Percentiles rank a stretch among this genome's conserved stretches.
Evolutionary conservation across 2,797 vertebrate species (phyloP).

Genomic region (Molothrus ater): DNA sequence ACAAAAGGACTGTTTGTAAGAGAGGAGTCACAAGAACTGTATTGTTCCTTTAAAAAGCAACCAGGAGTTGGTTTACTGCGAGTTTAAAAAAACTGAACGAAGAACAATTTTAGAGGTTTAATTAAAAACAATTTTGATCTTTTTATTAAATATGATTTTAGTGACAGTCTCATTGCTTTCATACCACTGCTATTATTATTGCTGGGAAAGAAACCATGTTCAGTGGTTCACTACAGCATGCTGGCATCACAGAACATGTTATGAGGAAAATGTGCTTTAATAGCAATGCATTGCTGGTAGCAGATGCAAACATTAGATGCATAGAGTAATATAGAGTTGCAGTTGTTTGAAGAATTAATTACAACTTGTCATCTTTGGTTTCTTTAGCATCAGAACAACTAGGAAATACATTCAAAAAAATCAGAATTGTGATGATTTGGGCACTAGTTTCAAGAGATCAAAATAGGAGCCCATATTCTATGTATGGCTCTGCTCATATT

Average conservation of each 20-base stretch:
- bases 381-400: neutral
- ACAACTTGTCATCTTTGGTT: neutral
- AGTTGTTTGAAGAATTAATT: slow-evolving; percentile 4
- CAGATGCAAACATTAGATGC: slow-evolving; percentile 42
- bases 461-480: neutral
- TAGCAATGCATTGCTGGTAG: slow-evolving; percentile 22
- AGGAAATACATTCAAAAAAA: neutral
- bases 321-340: neutral
- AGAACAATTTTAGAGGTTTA: slow-evolving; percentile 31
- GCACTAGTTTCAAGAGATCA: neutral
- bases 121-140: slow-evolving; percentile 42
- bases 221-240: neutral
- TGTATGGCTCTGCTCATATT: neutral
- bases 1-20: slow-evolving; percentile 8
- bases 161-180: neutral
- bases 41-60: slow-evolving; percentile 28
- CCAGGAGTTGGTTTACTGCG: slow-evolving; percentile 35
- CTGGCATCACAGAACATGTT: slow-evolving; percentile 56
- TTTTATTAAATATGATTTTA: neutral
- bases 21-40: slow-evolving; percentile 8
- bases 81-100: neutral
- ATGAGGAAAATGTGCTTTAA: slow-evolving; percentile 53
- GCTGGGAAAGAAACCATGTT: neutral
- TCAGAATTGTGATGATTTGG: neutral
- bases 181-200: neutral